Conservation (phyloP, 2,888 invertebrate genomes). For the Aethes cnicana region DNA sequence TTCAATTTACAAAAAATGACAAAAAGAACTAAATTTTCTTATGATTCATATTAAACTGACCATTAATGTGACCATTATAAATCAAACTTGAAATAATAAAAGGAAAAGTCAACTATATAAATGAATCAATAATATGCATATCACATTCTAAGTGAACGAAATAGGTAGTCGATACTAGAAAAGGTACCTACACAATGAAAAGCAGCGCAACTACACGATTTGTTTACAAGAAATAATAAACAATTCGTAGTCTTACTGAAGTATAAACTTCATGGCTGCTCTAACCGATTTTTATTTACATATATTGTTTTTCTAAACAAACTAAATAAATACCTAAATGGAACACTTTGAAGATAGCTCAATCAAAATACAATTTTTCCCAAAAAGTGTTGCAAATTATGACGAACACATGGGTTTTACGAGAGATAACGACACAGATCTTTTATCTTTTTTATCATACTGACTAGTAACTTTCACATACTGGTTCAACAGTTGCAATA, state of each 20-base stretch:
- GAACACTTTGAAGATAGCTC: slow-evolving; percentile 16
- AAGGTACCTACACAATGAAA: slow-evolving; percentile 16
- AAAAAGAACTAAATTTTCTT: too few species aligned
- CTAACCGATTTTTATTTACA: slow-evolving; percentile 11
- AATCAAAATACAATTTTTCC: not conserved
- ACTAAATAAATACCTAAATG: slow-evolving; percentile 17
- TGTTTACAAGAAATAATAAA: slow-evolving; percentile 62
- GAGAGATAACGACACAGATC: slow-evolving; percentile 24
- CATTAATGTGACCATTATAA: not conserved
- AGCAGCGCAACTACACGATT: slow-evolving; percentile 58
- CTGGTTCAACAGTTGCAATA: not conserved
- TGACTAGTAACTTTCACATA: not conserved
- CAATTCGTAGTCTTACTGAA: slow-evolving; percentile 58
- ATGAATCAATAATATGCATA: not conserved
- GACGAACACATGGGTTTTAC: slow-evolving; percentile 4
- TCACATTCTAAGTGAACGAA: too few species aligned
- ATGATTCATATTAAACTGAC: too few species aligned
- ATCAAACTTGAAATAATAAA: too few species aligned
- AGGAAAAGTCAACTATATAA: too few species aligned
- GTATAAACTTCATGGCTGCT: slow-evolving; percentile 42
- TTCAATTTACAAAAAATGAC: too few species aligned
- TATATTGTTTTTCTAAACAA: slow-evolving; percentile 24
- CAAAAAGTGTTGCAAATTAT: not conserved
- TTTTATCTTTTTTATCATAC: slow-evolving; percentile 1
- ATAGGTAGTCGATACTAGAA: not conserved